Evolutionary conservation across 2,113 vertebrate species (phyloP).

Genomic region (Uria aalge): DNA sequence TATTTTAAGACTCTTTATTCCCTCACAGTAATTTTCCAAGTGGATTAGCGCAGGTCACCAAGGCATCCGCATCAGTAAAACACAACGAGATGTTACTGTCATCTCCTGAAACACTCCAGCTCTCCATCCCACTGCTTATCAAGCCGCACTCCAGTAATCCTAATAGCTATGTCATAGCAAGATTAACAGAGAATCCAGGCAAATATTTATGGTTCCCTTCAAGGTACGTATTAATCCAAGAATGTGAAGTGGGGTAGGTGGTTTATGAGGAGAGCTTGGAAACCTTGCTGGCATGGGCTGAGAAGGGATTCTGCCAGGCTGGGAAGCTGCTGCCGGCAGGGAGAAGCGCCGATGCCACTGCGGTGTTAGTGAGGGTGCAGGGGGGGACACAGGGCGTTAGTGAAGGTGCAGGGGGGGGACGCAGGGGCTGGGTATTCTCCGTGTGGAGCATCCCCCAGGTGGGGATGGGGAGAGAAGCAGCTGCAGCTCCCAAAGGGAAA

Average conservation of each 20-base stretch:
- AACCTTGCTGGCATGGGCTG: not conserved
- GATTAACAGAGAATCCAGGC: conserved; percentile 36
- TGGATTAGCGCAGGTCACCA: conserved; percentile 19
- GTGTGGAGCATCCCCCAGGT: not conserved
- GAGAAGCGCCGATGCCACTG: not conserved
- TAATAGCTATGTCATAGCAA: conserved; percentile 27
- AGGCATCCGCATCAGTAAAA: conserved; percentile 29
- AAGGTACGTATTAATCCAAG: not conserved
- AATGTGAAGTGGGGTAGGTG: not conserved
- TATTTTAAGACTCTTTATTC: conserved; percentile 5
- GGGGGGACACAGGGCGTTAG: not conserved
- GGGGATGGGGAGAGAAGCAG: not conserved
- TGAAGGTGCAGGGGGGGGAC: not conserved
- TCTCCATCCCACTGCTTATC: not conserved
- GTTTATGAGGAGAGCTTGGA: not conserved
- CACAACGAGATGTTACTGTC: not conserved
- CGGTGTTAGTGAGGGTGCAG: no score
- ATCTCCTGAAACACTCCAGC: conserved; percentile 1
- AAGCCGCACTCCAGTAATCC: conserved; percentile 23
- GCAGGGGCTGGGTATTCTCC: no score
- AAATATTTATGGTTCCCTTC: conserved; percentile 38
- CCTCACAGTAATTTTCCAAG: conserved; percentile 14
- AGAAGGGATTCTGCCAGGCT: not conserved
- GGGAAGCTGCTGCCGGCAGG: not conserved
- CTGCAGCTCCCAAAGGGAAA: not conserved